Evolutionary conservation across 2,888 invertebrate genomes (phyloP).

Genomic region (Apotomis betuletana): DNA sequence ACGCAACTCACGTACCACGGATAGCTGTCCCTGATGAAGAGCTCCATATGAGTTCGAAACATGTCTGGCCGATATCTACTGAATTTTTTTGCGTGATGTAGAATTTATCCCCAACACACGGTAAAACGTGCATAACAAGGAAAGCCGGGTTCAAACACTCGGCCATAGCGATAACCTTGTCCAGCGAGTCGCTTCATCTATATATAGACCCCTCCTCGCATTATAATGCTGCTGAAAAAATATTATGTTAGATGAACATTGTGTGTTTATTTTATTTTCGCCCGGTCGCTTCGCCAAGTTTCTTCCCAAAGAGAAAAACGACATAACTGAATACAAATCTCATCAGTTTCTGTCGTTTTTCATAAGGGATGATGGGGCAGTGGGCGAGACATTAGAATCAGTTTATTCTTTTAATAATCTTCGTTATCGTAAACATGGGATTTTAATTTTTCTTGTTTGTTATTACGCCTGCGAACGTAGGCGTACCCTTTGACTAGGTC

Average conservation of each 20-base stretch:
- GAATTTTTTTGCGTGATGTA: too few species aligned
- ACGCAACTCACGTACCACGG: too few species aligned
- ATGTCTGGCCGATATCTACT: too few species aligned
- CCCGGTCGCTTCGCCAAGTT: slow-evolving; percentile 15
- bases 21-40: too few species aligned
- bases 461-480: background rate
- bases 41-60: too few species aligned
- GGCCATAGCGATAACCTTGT: slow-evolving; percentile 26
- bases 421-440: slow-evolving; percentile 19
- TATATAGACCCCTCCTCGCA: slow-evolving; percentile 17
- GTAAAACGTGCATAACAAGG: slow-evolving; percentile 9
- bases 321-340: background rate
- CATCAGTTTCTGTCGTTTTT: slow-evolving; percentile 1
- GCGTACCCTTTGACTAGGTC: background rate
- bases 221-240: slow-evolving; percentile 36
- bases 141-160: slow-evolving; percentile 8
- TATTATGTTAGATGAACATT: slow-evolving; percentile 35
- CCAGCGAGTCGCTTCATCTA: slow-evolving; percentile 7
- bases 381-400: slow-evolving; percentile 27
- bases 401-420: slow-evolving; percentile 28
- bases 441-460: slow-evolving; percentile 13
- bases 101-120: background rate
- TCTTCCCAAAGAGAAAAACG: background rate
- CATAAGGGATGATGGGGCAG: background rate
- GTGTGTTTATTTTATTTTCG: slow-evolving; percentile 36